phyloP scores from a whole-genome alignment of 2,797 vertebrate species.

The Hyperoplus immaculatus region DNA sequence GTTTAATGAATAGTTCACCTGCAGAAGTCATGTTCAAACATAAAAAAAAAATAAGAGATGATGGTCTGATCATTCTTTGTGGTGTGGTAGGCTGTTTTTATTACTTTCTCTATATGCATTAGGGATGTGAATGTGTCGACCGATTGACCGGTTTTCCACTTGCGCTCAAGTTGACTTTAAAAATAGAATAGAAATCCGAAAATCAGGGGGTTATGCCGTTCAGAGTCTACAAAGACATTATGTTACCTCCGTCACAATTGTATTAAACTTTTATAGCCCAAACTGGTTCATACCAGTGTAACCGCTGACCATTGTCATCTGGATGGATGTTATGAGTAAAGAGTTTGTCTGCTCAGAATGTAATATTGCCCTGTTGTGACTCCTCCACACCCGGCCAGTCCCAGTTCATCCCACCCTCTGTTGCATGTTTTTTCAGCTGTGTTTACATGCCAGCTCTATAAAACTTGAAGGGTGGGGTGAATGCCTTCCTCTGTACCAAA shows the following conservation, averaged over 20 bases:
- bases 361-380: slow-evolving; percentile 43
- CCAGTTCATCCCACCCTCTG: slow-evolving; percentile 40
- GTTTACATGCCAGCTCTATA: slow-evolving; percentile 69
- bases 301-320: slow-evolving; percentile 39
- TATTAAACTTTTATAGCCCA: slow-evolving; percentile 40
- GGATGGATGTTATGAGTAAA: slow-evolving; percentile 23
- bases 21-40: no score
- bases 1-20: no score
- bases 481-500: slow-evolving; percentile 56
- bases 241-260: slow-evolving; percentile 33
- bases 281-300: slow-evolving; percentile 34
- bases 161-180: no score
- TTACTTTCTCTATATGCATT: no score
- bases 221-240: not conserved
- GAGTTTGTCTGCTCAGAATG: slow-evolving; percentile 25
- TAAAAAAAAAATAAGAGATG: no score
- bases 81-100: no score
- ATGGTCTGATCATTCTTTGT: no score
- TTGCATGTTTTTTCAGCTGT: slow-evolving; percentile 80
- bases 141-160: no score
- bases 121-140: no score
- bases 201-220: no score
- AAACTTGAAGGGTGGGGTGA: slow-evolving; percentile 55
- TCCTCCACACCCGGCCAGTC: slow-evolving; percentile 18
- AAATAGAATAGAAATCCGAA: no score